phyloP scores from a whole-genome alignment of 1,140 invertebrate species.

The Procambarus clarkii region DNA sequence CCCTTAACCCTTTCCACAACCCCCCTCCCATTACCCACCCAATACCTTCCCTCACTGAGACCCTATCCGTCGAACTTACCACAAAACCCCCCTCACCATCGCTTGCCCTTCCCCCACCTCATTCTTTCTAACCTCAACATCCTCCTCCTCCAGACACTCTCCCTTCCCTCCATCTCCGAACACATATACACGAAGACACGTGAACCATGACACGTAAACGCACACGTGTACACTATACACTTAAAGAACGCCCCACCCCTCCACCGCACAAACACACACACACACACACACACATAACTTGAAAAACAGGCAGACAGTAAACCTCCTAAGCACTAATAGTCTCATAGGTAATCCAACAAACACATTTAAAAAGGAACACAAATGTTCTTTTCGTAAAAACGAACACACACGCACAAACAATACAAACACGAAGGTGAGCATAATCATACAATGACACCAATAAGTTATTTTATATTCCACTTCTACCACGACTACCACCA shows the following conservation, averaged over 20 bases:
- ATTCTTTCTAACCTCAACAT: conserved; percentile 7
- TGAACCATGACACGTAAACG: not conserved
- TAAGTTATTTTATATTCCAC: too few relatives aligned
- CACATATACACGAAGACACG: not conserved
- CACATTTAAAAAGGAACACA: too few relatives aligned
- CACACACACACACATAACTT: not conserved
- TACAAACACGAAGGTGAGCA: too few relatives aligned
- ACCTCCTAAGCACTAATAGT: too few relatives aligned
- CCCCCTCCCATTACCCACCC: not conserved
- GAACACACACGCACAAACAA: too few relatives aligned
- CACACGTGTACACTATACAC: not conserved
- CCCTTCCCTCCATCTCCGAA: not conserved
- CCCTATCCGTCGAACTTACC: not conserved
- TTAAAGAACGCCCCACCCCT: not conserved
- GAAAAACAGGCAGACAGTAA: too few relatives aligned
- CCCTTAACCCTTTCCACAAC: not conserved
- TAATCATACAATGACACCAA: too few relatives aligned
- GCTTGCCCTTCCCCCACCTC: not conserved
- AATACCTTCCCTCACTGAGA: conserved; percentile 1
- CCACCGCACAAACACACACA: conserved; percentile 18
- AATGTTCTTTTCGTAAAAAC: too few relatives aligned
- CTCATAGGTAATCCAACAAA: too few relatives aligned
- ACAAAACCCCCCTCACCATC: not conserved
- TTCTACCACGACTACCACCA: not conserved
- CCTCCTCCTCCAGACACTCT: not conserved